Evolutionary conservation across 2,797 vertebrate genomes (phyloP).

Genomic region (Echeneis naucrates): DNA sequence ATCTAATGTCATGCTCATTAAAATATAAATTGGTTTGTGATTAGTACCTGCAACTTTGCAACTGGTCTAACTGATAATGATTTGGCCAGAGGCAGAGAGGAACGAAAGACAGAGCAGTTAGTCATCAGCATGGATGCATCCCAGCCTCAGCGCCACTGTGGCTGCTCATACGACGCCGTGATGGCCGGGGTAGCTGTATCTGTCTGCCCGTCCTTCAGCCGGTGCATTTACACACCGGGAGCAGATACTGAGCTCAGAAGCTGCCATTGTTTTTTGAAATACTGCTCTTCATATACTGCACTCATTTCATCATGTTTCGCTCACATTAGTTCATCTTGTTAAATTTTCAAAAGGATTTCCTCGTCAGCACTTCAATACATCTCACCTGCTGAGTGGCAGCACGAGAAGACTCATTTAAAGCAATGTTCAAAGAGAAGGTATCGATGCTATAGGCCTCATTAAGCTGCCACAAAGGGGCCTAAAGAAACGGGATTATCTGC

Average conservation of each 20-base stretch:
- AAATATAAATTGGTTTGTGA: slow-evolving; percentile 78
- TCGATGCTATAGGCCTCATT: slow-evolving; percentile 26
- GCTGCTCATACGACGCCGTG: slow-evolving; percentile 8
- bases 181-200: neutral
- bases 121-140: slow-evolving; percentile 33
- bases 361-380: slow-evolving; percentile 26
- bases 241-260: neutral
- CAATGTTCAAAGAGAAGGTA: slow-evolving; percentile 8
- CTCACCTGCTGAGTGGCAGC: slow-evolving; percentile 5
- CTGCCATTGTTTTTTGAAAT: slow-evolving; percentile 3
- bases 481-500: slow-evolving; percentile 52
- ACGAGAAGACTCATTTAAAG: slow-evolving; percentile 33
- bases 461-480: slow-evolving; percentile 37
- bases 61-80: slow-evolving; percentile 61
- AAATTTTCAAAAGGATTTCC: slow-evolving; percentile 23
- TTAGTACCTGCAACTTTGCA: slow-evolving; percentile 71
- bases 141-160: slow-evolving; percentile 17
- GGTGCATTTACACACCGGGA: slow-evolving; percentile 1
- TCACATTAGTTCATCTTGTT: slow-evolving; percentile 9
- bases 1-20: slow-evolving; percentile 78
- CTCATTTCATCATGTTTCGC: neutral
- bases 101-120: slow-evolving; percentile 49
- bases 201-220: neutral
- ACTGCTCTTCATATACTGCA: slow-evolving; percentile 20
- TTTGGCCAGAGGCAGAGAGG: slow-evolving; percentile 49